Percentiles rank a stretch among this genome's conserved stretches.
Conservation (phyloP, 2,888 invertebrate species). For the Julus scandinavius region DNA sequence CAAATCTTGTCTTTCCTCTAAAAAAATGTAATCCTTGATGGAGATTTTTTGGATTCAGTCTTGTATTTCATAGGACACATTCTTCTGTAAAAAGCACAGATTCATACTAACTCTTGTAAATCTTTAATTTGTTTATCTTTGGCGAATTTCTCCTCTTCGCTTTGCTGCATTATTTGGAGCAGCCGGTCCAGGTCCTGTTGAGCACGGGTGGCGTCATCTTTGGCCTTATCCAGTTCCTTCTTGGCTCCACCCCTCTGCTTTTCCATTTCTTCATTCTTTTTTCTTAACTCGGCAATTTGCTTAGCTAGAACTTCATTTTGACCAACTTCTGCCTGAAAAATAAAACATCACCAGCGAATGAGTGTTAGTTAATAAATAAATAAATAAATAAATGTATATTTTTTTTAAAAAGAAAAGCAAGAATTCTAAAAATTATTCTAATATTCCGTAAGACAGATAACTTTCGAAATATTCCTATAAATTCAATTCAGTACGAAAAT, state of each 20-base stretch:
- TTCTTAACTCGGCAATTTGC: constrained; percentile 61
- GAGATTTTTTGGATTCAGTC: background rate
- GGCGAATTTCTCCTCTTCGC: constrained; percentile 90
- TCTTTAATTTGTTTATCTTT: constrained; percentile 93
- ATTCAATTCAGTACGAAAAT: too few species aligned
- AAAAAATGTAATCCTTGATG: too few species aligned
- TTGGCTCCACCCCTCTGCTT: constrained; percentile 76
- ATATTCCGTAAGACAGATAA: too few species aligned
- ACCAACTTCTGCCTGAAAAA: constrained; percentile 65
- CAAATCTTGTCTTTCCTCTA: too few species aligned
- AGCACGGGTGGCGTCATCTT: constrained; percentile 83
- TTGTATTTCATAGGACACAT: background rate
- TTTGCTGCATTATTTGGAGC: constrained; percentile 90
- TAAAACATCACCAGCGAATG: background rate
- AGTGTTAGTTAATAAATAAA: too few species aligned
- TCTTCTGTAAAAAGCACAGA: background rate
- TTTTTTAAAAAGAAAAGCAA: too few species aligned
- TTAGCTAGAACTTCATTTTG: constrained; percentile 60
- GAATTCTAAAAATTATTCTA: too few species aligned
- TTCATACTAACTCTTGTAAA: constrained; percentile 82
- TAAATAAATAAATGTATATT: too few species aligned
- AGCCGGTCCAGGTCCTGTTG: constrained; percentile 89
- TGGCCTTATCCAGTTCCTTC: constrained; percentile 81
- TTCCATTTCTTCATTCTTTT: constrained; percentile 61
- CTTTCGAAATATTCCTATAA: too few species aligned